phyloP scores from a whole-genome alignment of 35 echinoderm and acorn worm species.

The Strongylocentrotus purpuratus region DNA sequence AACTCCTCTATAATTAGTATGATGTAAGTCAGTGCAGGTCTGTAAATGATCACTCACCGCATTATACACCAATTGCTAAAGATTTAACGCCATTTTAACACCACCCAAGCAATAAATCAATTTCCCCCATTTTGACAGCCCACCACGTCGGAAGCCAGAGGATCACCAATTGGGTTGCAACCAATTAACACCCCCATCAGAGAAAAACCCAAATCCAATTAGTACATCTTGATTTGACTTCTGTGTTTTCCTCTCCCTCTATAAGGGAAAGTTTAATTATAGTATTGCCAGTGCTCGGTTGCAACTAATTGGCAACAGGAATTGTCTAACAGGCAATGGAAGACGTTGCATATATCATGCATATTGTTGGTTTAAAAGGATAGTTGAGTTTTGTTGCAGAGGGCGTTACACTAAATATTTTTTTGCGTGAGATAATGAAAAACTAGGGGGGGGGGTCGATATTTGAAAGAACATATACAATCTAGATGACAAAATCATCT shows the following conservation, averaged over 20 bases:
- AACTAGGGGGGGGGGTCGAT: no score
- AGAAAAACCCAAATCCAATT: background rate
- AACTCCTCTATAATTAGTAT: no score
- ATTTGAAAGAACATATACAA: no score
- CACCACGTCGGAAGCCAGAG: background rate
- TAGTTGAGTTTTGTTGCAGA: no score
- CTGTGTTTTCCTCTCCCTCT: background rate
- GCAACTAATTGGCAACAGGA: background rate
- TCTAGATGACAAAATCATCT: no score
- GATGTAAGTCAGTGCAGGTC: no score
- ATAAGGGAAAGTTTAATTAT: background rate
- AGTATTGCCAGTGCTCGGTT: background rate
- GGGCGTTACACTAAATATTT: no score
- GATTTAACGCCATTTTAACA: background rate
- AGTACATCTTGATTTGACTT: slow-evolving; percentile 12
- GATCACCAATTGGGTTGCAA: background rate
- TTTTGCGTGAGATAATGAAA: no score
- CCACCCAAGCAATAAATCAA: background rate
- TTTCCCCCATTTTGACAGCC: background rate
- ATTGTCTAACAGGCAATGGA: no score
- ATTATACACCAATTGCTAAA: background rate
- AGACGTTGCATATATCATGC: no score
- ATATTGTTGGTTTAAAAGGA: no score
- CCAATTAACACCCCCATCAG: background rate
- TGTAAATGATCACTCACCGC: background rate